Evolutionary conservation across 1,140 invertebrate genomes (phyloP), one percentile per base, ranked within the genome.

Genomic region (Anadara kagoshimensis): DNA sequence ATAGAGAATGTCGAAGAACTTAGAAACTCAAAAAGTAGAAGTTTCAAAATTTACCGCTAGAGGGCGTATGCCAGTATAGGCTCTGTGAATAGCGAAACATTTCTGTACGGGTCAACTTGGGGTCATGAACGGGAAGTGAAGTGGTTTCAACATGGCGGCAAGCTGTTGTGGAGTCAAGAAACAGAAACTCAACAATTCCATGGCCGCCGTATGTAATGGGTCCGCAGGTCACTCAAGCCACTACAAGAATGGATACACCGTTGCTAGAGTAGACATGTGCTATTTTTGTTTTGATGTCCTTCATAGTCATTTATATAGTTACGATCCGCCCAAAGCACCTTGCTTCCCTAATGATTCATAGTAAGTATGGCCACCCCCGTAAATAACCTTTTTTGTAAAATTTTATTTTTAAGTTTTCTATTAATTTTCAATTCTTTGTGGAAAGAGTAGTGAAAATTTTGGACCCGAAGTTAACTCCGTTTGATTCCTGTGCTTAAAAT

Each of bases 231-330:
- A 91, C 86, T 89, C 88, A 22, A 93, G 93, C 88, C 91, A 91
- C 81, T 87, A 90, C 78, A 87, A 86, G 74, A 90, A 86, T 81
- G 80, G 82, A 43, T 83, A 87, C 72, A 81, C 93, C 89, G 94
- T 98, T 49, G 95, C 95, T 69, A 93, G 94, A 87, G 94, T 95
- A 61, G 96, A 98, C 89, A 99, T 99, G 97, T 97, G 96, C 88
- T 97, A 96, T 91, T 99, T 95, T 91, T 99, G 97, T 92, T 99
- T 98, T 91, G 97, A 99, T 91, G 96, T 98, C 73, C 93, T 99
- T 64, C 96, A 97, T 90, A 94, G 93, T 89, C 95, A 98, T 91
- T 92, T 98, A 82, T 94, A 98, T 90, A 96, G 94, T 86, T 92
- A 96, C 85, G 95, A 97, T 80, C 94, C 95, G 74, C 97, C 96